Percentiles rank a stretch among this genome's conserved stretches.
These are phyloP conservation scores for Hydrotaea diabolus DNA, from an alignment of 2,888 invertebrate species.

Conservation along the genomic window DNA sequence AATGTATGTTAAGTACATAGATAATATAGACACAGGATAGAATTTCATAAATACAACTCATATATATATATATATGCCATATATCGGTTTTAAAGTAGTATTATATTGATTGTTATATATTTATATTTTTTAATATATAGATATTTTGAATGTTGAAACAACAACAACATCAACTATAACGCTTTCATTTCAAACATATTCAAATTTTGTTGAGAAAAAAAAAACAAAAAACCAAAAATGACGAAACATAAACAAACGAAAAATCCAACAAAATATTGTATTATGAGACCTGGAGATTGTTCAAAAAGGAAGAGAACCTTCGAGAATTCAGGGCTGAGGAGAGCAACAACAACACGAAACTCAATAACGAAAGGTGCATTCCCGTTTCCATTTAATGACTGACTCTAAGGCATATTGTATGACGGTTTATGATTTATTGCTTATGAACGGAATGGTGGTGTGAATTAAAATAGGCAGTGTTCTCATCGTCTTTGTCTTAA, in stretches of 20 bases:
- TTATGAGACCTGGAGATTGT: not conserved
- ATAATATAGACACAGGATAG: slow-evolving; percentile 57
- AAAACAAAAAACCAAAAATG: not conserved
- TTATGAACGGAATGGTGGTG: too few species aligned
- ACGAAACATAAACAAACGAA: not conserved
- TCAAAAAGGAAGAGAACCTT: not conserved
- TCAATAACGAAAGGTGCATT: not conserved
- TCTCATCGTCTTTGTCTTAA: not conserved
- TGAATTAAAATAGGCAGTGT: too few species aligned
- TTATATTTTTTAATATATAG: not conserved
- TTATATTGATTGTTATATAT: slow-evolving; percentile 9
- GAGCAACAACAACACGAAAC: too few species aligned
- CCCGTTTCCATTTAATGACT: not conserved
- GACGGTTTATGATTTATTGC: too few species aligned
- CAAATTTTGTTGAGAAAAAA: slow-evolving; percentile 21
- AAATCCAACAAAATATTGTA: not conserved
- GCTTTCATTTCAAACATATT: slow-evolving; percentile 49
- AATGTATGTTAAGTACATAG: slow-evolving; percentile 27
- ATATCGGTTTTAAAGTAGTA: slow-evolving; percentile 4
- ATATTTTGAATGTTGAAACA: slow-evolving; percentile 61
- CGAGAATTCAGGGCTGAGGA: slow-evolving; percentile 1
- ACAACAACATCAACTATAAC: slow-evolving; percentile 68
- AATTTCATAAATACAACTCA: slow-evolving; percentile 54
- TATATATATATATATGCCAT: slow-evolving; percentile 37
- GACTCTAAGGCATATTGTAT: too few species aligned